phyloP scores from a whole-genome alignment of 2,888 invertebrate species.

The Oithona nana region DNA sequence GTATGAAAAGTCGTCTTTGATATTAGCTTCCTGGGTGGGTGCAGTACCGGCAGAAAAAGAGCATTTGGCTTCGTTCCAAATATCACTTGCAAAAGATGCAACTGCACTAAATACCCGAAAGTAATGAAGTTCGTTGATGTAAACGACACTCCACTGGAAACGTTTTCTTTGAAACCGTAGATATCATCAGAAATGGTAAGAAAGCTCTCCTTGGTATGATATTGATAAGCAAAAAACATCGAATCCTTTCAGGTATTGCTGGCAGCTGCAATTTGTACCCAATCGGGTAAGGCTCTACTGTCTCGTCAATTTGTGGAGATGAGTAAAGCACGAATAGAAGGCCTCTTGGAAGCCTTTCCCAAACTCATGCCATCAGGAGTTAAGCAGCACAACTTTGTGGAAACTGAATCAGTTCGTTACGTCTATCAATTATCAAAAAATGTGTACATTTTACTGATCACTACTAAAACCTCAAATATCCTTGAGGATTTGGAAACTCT shows the following conservation, averaged over 20 bases:
- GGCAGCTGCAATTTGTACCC: constrained; percentile 87
- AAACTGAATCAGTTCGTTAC: constrained; percentile 95
- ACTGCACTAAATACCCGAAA: too few relatives aligned
- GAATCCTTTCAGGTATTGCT: constrained; percentile 91
- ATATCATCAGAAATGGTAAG: too few relatives aligned
- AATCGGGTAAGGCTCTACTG: constrained; percentile 54
- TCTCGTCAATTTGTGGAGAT: constrained; percentile 99
- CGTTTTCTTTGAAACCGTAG: too few relatives aligned
- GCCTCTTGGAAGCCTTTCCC: constrained; percentile 89
- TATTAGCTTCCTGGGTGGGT: too few relatives aligned
- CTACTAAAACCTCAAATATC: constrained; percentile 95
- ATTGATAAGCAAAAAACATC: too few relatives aligned
- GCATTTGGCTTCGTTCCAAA: too few relatives aligned
- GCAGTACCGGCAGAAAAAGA: too few relatives aligned
- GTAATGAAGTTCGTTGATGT: too few relatives aligned
- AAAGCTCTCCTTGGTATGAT: too few relatives aligned
- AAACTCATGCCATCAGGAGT: constrained; percentile 66
- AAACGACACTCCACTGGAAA: too few relatives aligned
- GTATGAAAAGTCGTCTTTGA: too few relatives aligned
- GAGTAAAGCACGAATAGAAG: constrained; percentile 95
- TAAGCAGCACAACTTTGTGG: constrained; percentile 96
- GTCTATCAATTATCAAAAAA: constrained; percentile 98
- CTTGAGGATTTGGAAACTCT: constrained; percentile 97
- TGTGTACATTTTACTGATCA: constrained; percentile 87
- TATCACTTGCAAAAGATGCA: too few relatives aligned